Percentiles rank a stretch among this genome's conserved stretches.
Evolutionary conservation across 2,797 vertebrate genomes (phyloP).

Genomic region (Chiroxiphia lanceolata): DNA sequence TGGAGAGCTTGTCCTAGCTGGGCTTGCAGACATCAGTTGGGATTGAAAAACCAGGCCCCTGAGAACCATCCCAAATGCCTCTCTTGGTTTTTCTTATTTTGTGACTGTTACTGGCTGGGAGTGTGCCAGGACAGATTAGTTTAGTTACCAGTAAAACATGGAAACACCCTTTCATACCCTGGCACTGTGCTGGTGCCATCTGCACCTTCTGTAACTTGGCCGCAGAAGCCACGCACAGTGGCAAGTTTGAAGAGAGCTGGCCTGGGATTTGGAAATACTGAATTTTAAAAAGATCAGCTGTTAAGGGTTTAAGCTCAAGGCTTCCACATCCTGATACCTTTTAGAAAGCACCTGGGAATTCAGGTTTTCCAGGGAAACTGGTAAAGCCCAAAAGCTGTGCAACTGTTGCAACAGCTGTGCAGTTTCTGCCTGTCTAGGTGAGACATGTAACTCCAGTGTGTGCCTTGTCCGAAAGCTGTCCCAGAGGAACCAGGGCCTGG

Average conservation of each 20-base stretch:
- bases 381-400: background rate
- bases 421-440: background rate
- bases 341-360: background rate
- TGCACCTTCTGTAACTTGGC: background rate
- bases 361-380: background rate
- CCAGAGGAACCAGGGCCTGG: background rate
- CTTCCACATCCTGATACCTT: background rate
- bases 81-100: background rate
- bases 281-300: background rate
- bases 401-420: background rate
- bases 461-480: background rate
- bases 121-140: background rate
- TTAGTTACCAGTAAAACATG: background rate
- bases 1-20: background rate
- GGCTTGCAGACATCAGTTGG: background rate
- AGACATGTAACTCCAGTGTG: rapidly evolving
- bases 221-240: background rate
- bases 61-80: background rate
- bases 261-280: background rate
- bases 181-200: background rate
- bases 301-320: background rate
- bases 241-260: background rate
- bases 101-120: background rate
- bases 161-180: background rate
- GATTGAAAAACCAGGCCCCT: background rate